Percentiles rank a stretch among this genome's conserved stretches.
phyloP scores from a whole-genome alignment of 1,140 invertebrate species.

The Lepidostoma basale region DNA sequence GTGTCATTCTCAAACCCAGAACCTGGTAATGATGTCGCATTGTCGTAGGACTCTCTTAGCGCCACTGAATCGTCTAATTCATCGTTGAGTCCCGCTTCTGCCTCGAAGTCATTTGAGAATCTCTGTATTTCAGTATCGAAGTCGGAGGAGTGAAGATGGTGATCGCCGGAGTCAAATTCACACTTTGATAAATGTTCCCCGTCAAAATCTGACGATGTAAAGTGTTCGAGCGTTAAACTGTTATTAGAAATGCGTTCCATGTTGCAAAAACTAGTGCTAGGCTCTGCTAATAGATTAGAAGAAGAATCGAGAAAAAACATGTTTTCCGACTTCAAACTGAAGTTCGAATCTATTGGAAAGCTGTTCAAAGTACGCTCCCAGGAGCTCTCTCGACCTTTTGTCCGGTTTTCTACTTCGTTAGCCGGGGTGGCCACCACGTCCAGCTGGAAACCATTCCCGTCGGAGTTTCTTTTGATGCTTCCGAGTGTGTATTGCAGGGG shows the following conservation, averaged over 20 bases:
- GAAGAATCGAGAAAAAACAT: conserved; percentile 37
- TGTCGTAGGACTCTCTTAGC: conserved; percentile 12
- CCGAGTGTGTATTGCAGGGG: conserved; percentile 42
- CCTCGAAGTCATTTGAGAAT: conserved; percentile 37
- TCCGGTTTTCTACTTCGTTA: neutral
- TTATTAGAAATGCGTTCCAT: conserved; percentile 17
- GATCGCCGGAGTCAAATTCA: conserved; percentile 37
- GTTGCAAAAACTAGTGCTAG: conserved; percentile 25
- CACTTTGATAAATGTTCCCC: conserved; percentile 35
- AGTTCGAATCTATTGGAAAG: conserved; percentile 34
- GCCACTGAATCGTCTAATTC: conserved; percentile 18
- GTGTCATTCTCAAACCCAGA: conserved; percentile 26
- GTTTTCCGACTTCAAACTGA: conserved; percentile 39
- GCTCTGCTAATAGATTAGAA: conserved; percentile 13
- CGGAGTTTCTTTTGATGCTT: conserved; percentile 38
- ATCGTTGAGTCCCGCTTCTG: neutral
- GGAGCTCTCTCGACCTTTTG: conserved; percentile 11
- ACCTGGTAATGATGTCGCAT: neutral
- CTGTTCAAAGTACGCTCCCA: conserved; percentile 35
- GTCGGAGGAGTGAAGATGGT: conserved; percentile 32
- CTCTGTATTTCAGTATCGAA: conserved; percentile 40
- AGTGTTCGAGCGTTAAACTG: conserved; percentile 35
- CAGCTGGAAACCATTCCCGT: conserved; percentile 41
- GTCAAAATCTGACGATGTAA: conserved; percentile 33
- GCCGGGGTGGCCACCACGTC: conserved; percentile 41